These are phyloP conservation scores for Scalopus aquaticus DNA, from an alignment of 2,113 vertebrate species.

Conservation along the genomic window DNA sequence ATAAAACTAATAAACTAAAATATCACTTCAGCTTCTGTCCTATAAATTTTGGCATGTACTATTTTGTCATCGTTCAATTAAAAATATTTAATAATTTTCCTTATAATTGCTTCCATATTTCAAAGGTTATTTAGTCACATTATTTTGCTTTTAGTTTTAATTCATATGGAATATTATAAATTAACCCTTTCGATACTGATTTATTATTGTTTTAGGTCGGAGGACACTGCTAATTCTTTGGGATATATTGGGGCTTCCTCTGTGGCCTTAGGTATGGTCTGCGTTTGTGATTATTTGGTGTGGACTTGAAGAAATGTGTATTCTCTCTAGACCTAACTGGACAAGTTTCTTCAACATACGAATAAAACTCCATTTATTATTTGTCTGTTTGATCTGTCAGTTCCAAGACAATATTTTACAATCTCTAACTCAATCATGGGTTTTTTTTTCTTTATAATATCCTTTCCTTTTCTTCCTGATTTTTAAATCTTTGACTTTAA, in stretches of 20 bases:
- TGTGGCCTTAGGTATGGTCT: neutral
- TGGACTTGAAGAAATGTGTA: neutral
- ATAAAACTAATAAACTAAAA: neutral
- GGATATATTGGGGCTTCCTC: rapidly evolving
- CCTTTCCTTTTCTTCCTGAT: neutral
- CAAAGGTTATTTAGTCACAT: neutral
- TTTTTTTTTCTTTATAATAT: neutral
- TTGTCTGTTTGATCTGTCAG: neutral
- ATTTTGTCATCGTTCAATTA: neutral
- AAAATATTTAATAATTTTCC: neutral
- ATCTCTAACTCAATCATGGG: neutral
- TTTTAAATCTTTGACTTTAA: constrained; percentile 10
- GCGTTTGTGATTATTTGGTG: neutral
- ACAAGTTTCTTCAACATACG: neutral
- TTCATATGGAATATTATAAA: neutral
- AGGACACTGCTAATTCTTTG: neutral
- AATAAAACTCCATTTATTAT: neutral
- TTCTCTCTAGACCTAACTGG: neutral
- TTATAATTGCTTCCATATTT: neutral
- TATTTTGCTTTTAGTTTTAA: neutral
- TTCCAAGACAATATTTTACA: neutral
- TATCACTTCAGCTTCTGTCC: neutral
- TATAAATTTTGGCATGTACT: neutral
- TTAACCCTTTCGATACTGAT: neutral
- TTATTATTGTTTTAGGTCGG: neutral